Conservation (phyloP, 2,888 invertebrate species). For the Thymelicus lineola region DNA sequence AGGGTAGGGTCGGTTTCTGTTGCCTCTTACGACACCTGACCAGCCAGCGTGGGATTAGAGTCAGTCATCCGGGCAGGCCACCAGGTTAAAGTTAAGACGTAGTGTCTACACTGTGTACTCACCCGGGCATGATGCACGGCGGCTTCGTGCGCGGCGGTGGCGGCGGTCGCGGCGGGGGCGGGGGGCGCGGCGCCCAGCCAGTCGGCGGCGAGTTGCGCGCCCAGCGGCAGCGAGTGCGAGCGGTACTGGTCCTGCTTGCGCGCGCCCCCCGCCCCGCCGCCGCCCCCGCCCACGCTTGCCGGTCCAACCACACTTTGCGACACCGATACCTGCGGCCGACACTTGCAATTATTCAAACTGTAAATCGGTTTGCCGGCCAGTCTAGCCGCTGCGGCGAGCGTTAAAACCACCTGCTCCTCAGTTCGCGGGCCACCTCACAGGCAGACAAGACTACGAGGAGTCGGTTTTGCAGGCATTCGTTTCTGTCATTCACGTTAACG, state of each 20-base stretch:
- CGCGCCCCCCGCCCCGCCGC: slow-evolving; percentile 42
- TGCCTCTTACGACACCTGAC: no score
- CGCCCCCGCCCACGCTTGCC: slow-evolving; percentile 41
- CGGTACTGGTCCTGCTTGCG: slow-evolving; percentile 83
- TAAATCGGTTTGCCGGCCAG: no score
- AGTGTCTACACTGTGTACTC: slow-evolving; percentile 38
- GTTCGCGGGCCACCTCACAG: no score
- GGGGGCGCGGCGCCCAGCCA: slow-evolving; percentile 61
- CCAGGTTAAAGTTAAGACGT: no score
- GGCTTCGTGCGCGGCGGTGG: slow-evolving; percentile 55
- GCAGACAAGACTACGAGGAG: no score
- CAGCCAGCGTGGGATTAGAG: no score
- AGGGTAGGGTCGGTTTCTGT: no score
- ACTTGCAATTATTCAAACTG: not conserved
- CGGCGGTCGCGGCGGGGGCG: slow-evolving; percentile 61
- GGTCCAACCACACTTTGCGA: slow-evolving; percentile 36
- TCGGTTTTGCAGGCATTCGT: no score
- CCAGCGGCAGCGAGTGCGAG: slow-evolving; percentile 86
- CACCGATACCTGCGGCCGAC: slow-evolving; percentile 43
- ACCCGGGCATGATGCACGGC: slow-evolving; percentile 75
- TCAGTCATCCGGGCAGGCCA: no score
- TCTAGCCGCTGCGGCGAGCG: no score
- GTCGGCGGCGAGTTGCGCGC: slow-evolving; percentile 76
- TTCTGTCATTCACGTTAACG: no score
- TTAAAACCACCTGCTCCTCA: no score